Evolutionary conservation across 2,797 vertebrate species (phyloP).

Genomic region (Cyprinella venusta): DNA sequence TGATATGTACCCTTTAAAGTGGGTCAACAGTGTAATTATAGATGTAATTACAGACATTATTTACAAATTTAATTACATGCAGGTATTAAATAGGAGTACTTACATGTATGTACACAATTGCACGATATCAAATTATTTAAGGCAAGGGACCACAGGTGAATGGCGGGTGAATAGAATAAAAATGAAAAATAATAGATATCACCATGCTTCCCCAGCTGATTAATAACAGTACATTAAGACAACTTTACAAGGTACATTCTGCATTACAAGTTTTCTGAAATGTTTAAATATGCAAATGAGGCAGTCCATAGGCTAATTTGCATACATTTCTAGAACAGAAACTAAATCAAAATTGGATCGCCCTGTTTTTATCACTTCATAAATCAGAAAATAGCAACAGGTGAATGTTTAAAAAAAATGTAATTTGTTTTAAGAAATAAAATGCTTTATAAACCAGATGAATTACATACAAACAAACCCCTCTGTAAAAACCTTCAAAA

Average conservation of each 20-base stretch:
- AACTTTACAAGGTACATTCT: neutral
- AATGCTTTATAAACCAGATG: too few relatives aligned
- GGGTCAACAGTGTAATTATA: neutral
- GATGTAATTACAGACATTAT: neutral
- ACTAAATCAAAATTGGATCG: neutral
- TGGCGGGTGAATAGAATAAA: neutral
- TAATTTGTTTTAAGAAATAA: too few relatives aligned
- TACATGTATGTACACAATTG: too few relatives aligned
- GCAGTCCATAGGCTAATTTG: neutral
- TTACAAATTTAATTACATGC: neutral
- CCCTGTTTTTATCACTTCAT: neutral
- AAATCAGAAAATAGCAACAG: neutral
- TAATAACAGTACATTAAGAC: neutral
- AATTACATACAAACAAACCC: neutral
- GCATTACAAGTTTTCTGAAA: neutral
- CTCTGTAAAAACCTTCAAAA: neutral
- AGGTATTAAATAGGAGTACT: neutral
- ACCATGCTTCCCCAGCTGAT: neutral
- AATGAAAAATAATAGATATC: neutral
- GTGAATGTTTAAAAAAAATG: neutral
- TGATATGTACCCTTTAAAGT: too few relatives aligned
- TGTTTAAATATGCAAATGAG: neutral
- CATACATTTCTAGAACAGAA: neutral
- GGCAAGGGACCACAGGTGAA: neutral
- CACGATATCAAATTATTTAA: neutral